Conservation (phyloP, 2,888 invertebrate species). For the Pollenia angustigena region DNA sequence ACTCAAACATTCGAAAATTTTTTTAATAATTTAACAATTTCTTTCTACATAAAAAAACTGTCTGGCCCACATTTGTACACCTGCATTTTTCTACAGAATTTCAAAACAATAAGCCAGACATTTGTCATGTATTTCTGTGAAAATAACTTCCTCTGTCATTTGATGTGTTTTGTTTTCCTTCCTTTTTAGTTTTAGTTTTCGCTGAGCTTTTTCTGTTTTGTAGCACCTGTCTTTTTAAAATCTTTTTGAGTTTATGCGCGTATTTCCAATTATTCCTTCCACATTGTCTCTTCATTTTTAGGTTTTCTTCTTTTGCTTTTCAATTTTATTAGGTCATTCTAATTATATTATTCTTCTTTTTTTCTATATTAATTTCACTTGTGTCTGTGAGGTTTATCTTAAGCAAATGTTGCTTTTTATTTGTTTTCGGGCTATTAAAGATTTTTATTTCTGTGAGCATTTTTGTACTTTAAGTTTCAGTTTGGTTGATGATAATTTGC, state of each 20-base stretch:
- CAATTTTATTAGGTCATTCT: constrained; percentile 16
- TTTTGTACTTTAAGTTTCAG: no score
- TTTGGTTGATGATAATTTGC: no score
- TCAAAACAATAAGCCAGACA: constrained; percentile 16
- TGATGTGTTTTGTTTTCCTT: background rate
- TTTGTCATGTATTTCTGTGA: background rate
- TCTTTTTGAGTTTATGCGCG: background rate
- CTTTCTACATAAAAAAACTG: background rate
- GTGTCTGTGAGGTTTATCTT: background rate
- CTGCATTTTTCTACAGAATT: background rate
- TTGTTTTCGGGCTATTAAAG: background rate
- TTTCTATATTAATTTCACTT: background rate
- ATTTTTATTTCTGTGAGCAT: background rate
- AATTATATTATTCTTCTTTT: background rate
- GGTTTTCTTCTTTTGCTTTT: background rate
- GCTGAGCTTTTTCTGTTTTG: constrained; percentile 4
- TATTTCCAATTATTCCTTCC: background rate
- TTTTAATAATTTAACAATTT: background rate
- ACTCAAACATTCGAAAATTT: background rate
- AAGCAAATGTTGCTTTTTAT: background rate
- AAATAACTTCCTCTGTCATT: constrained; percentile 1
- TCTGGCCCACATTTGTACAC: background rate
- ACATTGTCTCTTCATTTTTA: background rate
- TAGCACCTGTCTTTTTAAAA: constrained; percentile 5
- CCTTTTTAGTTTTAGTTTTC: constrained; percentile 3